These are phyloP conservation scores for Melanotaenia parkinsoni DNA, from an alignment of 2,797 vertebrate genomes.

Conservation along the genomic window DNA sequence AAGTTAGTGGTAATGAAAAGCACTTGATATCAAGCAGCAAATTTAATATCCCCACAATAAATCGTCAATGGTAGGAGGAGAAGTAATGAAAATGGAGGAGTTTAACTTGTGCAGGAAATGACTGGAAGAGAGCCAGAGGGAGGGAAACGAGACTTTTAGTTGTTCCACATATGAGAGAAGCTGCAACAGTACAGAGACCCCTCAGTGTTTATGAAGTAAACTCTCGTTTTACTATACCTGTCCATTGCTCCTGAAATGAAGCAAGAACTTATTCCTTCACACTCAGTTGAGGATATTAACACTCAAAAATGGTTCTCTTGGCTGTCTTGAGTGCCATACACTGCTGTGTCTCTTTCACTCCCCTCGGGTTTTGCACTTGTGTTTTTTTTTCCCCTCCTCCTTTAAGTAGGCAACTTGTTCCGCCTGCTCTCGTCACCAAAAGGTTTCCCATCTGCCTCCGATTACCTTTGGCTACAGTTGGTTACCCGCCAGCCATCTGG, in stretches of 20 bases:
- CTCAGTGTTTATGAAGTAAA: conserved; percentile 73
- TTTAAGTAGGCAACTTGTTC: conserved; percentile 84
- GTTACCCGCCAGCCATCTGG: conserved; percentile 83
- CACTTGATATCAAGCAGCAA: conserved; percentile 76
- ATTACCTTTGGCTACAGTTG: conserved; percentile 91
- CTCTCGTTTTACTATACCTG: conserved; percentile 61
- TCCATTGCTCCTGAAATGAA: conserved; percentile 45
- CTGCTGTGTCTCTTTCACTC: conserved; percentile 57
- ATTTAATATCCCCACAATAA: conserved; percentile 78
- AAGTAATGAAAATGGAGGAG: conserved; percentile 80
- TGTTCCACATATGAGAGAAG: conserved; percentile 73
- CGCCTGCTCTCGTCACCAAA: conserved; percentile 84
- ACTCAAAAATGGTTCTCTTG: conserved; percentile 68
- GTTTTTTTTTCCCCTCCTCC: conserved; percentile 49
- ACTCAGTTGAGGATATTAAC: conserved; percentile 55
- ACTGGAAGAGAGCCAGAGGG: conserved; percentile 77
- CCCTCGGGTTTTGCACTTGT: conserved; percentile 52
- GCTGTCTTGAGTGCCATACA: conserved; percentile 62
- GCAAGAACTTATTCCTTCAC: conserved; percentile 46
- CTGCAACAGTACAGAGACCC: conserved; percentile 76
- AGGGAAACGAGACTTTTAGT: conserved; percentile 73
- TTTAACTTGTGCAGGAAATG: conserved; percentile 82
- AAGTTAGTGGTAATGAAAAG: conserved; percentile 77
- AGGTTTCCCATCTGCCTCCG: conserved; percentile 91
- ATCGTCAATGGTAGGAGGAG: conserved; percentile 71